A percentile compares a stretch with the other conserved stretches of the same genome.
phyloP scores from a whole-genome alignment of 1,140 invertebrate species.

The Bombus fervidus region DNA sequence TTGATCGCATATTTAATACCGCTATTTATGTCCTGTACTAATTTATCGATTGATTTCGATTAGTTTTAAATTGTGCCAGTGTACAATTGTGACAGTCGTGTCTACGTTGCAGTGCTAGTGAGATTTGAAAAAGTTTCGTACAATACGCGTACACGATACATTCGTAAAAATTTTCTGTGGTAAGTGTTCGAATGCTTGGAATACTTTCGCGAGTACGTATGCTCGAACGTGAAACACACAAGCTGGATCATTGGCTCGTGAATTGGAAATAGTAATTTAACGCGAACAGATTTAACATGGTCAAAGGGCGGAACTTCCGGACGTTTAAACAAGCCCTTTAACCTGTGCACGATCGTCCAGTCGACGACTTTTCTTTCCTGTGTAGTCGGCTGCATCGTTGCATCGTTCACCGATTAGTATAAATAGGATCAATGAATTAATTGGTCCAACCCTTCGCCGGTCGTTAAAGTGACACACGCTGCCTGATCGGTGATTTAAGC shows the following conservation, averaged over 20 bases:
- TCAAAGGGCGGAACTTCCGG: conserved; percentile 64
- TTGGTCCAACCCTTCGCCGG: conserved; percentile 29
- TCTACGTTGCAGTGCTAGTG: too few relatives aligned
- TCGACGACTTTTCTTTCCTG: neutral
- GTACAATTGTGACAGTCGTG: too few relatives aligned
- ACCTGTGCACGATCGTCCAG: neutral
- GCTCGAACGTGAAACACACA: neutral
- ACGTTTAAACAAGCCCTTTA: conserved; percentile 52
- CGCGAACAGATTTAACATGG: conserved; percentile 31
- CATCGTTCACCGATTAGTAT: conserved; percentile 32
- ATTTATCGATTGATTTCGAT: too few relatives aligned
- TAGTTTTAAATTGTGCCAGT: too few relatives aligned
- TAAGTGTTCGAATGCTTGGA: neutral
- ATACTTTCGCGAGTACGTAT: neutral
- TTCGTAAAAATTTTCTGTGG: too few relatives aligned
- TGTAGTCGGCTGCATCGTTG: neutral
- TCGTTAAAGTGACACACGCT: conserved; percentile 24
- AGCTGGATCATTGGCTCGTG: neutral
- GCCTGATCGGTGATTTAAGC: conserved; percentile 44
- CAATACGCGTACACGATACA: neutral
- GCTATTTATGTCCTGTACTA: too few relatives aligned
- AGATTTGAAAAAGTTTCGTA: neutral
- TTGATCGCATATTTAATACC: too few relatives aligned
- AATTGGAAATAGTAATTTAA: conserved; percentile 5
- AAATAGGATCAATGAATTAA: conserved; percentile 60